Percentiles rank a stretch among this genome's conserved stretches.
phyloP scores from a whole-genome alignment of 1,140 invertebrate species.

The Dreissena rostriformis region DNA sequence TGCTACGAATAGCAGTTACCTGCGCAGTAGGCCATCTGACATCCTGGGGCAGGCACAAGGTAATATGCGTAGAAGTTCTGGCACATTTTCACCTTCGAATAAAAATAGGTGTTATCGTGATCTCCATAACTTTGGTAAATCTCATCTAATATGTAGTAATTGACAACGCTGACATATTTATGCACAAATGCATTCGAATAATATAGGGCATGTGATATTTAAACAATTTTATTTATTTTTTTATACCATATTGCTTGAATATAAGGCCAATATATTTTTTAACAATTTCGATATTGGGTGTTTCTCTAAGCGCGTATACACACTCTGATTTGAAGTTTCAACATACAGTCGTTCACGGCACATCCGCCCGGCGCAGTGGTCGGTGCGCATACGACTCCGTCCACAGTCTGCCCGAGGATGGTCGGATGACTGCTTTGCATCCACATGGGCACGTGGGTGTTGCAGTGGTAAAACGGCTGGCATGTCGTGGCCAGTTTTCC shows the following conservation, averaged over 20 bases:
- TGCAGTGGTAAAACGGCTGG: constrained; percentile 36
- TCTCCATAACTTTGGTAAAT: background rate
- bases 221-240: background rate
- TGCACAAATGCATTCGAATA: too few relatives aligned
- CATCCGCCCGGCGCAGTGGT: too few relatives aligned
- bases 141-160: background rate
- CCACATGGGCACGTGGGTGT: constrained; percentile 56
- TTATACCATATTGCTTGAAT: background rate
- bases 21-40: constrained; percentile 72
- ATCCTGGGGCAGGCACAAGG: constrained; percentile 69
- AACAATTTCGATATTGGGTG: too few relatives aligned
- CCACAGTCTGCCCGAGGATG: constrained; percentile 65
- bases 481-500: constrained; percentile 4
- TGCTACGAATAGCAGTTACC: too few relatives aligned
- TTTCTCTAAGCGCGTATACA: background rate
- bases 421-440: constrained; percentile 57
- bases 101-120: background rate
- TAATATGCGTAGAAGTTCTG: constrained; percentile 69
- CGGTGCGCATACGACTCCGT: background rate
- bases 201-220: background rate
- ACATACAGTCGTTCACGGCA: background rate
- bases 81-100: constrained; percentile 65
- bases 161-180: background rate
- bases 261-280: too few relatives aligned
- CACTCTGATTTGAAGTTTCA: background rate